Evolutionary conservation across 2,797 vertebrate genomes (phyloP), one percentile per base, ranked within the genome.

Genomic region (Rallus crepitans): DNA sequence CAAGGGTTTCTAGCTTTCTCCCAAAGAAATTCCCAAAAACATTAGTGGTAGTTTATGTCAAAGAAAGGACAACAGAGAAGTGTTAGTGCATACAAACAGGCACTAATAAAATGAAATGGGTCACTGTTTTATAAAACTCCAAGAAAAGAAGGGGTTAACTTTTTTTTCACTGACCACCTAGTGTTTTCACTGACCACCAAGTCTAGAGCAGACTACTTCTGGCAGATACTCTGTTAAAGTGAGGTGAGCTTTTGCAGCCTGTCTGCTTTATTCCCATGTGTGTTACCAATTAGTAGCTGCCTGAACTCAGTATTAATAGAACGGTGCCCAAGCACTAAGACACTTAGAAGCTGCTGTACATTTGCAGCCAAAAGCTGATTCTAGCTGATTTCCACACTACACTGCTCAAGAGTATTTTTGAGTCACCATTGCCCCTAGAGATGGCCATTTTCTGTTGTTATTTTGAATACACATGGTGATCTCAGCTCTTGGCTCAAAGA

Each of bases 401-500:
- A 1, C 6, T 75, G 14, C 28, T 61, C 55, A 21, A 39, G 28
- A 39, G 25, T 69, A n/a, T 65, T 84, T 87, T 87, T 69, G 76
- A 82, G 63, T 72, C n/a, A 70, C 10, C 27, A 64, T 23, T 77
- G 12, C 5, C 65, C n/a, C 48, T 40, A 48, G 66, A 92, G 42
- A 82, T 37, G 30, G 39, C 8, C 4, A 11, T 56, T 89, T 87
- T 92, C 64, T 66, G 30, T 80, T 87, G 55, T 53, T 73, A 52
- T 85, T 92, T 94, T 73, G 55, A 87, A 85, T 42, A 64, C 16
- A 82, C 12, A 27, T 11, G 27, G 21, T 92, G 93, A 95, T 77
- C 82, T 96, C 89, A 95, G 42, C 25, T 77, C 60, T 91, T 95
- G 93, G 71, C 89, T 89, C 42, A 73, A 73, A 87, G 59, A 50